A percentile compares a stretch with the other conserved stretches of the same genome.
These are phyloP conservation scores for Anguilla japonica DNA, from an alignment of 2,113 vertebrate genomes.

Conservation along the genomic window DNA sequence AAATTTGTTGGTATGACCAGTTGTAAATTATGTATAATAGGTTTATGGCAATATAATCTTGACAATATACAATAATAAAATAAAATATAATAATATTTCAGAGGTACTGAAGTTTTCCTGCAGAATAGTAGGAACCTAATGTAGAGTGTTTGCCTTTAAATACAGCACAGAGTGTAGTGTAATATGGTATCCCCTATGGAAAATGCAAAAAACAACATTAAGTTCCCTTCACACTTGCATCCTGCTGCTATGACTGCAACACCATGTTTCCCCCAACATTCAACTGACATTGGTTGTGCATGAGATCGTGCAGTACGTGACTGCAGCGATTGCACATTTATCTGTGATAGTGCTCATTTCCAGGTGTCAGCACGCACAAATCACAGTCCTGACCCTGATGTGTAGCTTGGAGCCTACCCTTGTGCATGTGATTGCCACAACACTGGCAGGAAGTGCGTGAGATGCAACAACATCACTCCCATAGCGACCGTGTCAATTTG, in stretches of 20 bases:
- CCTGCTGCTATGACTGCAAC: neutral
- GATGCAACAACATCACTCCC: neutral
- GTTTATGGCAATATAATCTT: too few relatives aligned
- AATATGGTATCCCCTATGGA: neutral
- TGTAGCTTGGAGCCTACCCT: neutral
- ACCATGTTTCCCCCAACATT: neutral
- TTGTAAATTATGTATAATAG: too few relatives aligned
- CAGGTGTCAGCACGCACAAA: neutral
- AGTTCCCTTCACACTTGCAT: neutral
- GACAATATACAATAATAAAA: too few relatives aligned
- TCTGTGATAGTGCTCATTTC: neutral
- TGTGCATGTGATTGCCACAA: neutral
- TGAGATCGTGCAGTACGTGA: neutral
- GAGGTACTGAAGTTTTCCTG: neutral
- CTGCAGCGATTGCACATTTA: neutral
- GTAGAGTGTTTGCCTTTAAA: too few relatives aligned
- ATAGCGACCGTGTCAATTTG: neutral
- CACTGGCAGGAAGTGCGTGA: neutral
- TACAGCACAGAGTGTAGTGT: neutral
- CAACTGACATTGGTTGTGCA: neutral
- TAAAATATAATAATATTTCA: neutral
- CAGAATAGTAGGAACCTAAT: too few relatives aligned
- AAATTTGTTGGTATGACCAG: too few relatives aligned
- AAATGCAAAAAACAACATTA: neutral
- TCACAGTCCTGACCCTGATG: neutral